A percentile compares a stretch with the other conserved stretches of the same genome.
Evolutionary conservation across 2,113 vertebrate species (phyloP).

Genomic region (Ardeotis arabs): DNA sequence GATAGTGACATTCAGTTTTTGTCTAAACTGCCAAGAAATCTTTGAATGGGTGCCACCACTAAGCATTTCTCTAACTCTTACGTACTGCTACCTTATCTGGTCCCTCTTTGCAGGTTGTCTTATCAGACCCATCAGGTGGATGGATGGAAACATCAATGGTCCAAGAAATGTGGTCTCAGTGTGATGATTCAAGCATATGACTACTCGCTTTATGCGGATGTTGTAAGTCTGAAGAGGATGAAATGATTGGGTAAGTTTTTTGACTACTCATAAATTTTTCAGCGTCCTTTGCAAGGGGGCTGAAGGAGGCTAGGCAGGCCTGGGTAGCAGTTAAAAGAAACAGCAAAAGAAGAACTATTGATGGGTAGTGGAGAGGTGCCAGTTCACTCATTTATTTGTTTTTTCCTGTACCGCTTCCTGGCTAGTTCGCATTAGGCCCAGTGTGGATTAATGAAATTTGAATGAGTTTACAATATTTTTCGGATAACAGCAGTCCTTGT

Average conservation of each 20-base stretch:
- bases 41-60: not conserved
- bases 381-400: not conserved
- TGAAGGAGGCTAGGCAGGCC: not conserved
- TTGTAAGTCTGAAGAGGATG: not conserved
- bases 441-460: slow-evolving; percentile 27
- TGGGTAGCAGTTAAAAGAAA: not conserved
- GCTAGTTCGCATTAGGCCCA: not conserved
- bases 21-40: not conserved
- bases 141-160: not conserved
- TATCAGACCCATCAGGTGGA: not conserved
- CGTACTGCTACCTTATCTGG: not conserved
- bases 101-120: not conserved
- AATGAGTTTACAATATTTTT: slow-evolving; percentile 38
- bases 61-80: not conserved
- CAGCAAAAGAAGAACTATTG: not conserved
- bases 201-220: rapidly evolving
- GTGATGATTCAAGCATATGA: not conserved
- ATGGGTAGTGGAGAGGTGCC: not conserved
- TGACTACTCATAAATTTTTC: not conserved
- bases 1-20: rapidly evolving
- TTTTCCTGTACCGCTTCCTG: not conserved
- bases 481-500: not conserved
- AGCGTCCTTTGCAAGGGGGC: not conserved
- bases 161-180: not conserved
- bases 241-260: slow-evolving; percentile 8